phyloP scores from a whole-genome alignment of 2,113 vertebrate species.

The Epinephelus moara region DNA sequence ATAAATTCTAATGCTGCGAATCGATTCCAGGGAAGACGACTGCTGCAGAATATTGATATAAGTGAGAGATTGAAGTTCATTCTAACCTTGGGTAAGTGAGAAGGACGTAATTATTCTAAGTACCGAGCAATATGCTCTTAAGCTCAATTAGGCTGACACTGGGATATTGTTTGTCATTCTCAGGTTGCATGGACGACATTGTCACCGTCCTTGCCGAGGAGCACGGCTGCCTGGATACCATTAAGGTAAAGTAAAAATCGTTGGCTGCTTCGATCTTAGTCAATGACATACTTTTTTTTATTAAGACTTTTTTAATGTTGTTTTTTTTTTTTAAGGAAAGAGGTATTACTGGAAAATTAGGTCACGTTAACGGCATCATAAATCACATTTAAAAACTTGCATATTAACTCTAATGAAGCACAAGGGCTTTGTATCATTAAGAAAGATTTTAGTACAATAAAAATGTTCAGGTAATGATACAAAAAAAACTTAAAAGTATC shows the following conservation, averaged over 20 bases:
- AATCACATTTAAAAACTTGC: not conserved
- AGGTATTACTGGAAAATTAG: not conserved
- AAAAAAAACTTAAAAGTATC: not conserved
- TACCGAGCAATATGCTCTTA: not conserved
- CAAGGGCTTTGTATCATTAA: not conserved
- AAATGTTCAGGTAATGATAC: not conserved
- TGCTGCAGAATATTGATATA: slow-evolving; percentile 94
- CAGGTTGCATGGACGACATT: slow-evolving; percentile 95
- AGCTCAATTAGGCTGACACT: not conserved
- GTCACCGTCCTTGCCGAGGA: slow-evolving; percentile 94
- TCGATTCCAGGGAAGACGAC: slow-evolving; percentile 89
- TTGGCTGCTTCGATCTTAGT: not conserved
- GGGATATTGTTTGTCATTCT: slow-evolving; percentile 48
- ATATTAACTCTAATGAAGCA: not conserved
- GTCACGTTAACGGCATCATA: not conserved
- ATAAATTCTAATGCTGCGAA: slow-evolving; percentile 4
- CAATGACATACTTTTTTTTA: not conserved
- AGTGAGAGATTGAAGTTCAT: slow-evolving; percentile 95
- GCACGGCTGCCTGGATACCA: slow-evolving; percentile 92
- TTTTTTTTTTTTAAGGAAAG: not conserved
- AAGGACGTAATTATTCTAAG: not conserved
- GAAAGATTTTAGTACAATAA: not conserved
- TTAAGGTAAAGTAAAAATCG: slow-evolving; percentile 87
- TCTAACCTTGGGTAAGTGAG: slow-evolving; percentile 90
- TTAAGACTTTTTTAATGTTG: not conserved